Conservation (phyloP, 2,113 vertebrate species). For the Sphaerodactylus townsendi region DNA sequence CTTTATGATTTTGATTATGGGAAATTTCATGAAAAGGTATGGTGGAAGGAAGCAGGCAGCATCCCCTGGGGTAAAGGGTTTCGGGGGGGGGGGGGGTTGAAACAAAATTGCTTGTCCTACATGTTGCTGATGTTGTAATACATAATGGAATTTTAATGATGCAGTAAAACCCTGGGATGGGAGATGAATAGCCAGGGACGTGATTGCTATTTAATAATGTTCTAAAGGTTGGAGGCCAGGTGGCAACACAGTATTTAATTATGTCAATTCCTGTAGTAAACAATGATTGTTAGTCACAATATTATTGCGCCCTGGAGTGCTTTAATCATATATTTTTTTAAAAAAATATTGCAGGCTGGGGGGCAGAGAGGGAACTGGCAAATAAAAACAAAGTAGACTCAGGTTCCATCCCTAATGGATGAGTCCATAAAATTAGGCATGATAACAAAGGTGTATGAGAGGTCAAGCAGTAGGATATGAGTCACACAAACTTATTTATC, state of each 20-base stretch:
- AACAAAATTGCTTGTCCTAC: background rate
- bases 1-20: too few species aligned
- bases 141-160: constrained; percentile 47
- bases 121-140: constrained; percentile 31
- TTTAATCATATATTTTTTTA: constrained; percentile 26
- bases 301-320: background rate
- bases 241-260: constrained; percentile 39
- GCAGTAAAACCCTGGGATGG: background rate
- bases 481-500: too few species aligned
- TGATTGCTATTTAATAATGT: constrained; percentile 25
- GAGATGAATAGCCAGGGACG: constrained; percentile 33
- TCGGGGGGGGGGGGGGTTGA: background rate
- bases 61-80: too few species aligned
- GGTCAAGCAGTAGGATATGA: background rate
- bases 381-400: background rate
- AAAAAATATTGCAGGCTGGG: background rate
- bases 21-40: background rate
- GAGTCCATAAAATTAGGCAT: background rate
- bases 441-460: constrained; percentile 2
- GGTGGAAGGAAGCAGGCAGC: background rate
- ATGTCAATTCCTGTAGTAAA: background rate
- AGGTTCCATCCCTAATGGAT: background rate
- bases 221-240: constrained; percentile 31
- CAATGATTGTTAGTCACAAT: constrained; percentile 4
- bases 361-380: background rate